Evolutionary conservation across 92 coral and sea anemone species (phyloP).

Genomic region (Heteractis magnifica): DNA sequence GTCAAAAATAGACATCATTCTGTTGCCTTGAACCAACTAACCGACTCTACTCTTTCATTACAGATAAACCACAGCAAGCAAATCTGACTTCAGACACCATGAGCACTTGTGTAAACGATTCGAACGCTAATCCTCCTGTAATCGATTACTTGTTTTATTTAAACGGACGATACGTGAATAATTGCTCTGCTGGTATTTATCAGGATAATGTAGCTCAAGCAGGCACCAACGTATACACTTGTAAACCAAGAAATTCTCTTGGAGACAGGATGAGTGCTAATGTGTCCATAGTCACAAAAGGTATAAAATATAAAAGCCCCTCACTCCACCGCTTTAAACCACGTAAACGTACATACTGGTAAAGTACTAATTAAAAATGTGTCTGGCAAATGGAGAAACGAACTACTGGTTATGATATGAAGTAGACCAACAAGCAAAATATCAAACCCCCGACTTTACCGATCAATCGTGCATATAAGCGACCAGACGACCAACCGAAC

Average conservation of each 20-base stretch:
- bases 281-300: background rate
- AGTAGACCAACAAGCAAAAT: background rate
- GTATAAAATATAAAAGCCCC: background rate
- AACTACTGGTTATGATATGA: no score
- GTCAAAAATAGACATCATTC: background rate
- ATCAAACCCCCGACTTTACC: background rate
- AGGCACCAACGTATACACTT: background rate
- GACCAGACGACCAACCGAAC: no score
- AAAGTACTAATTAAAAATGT: no score
- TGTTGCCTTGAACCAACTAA: background rate
- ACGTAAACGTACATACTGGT: background rate
- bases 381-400: no score
- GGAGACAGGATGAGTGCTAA: background rate
- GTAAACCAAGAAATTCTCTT: constrained; percentile 11
- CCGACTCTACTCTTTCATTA: background rate
- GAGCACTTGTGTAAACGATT: constrained; percentile 20
- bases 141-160: constrained; percentile 10
- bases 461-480: no score
- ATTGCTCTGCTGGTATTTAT: constrained; percentile 1
- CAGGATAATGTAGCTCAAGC: background rate
- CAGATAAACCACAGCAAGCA: constrained; percentile 34
- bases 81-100: constrained; percentile 4
- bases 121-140: constrained; percentile 21
- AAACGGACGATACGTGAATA: constrained; percentile 14
- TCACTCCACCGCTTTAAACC: no score